Base-by-base conservation (phyloP, 2,113 vertebrate species). In the Protobothrops mucrosquamatus region DNA sequence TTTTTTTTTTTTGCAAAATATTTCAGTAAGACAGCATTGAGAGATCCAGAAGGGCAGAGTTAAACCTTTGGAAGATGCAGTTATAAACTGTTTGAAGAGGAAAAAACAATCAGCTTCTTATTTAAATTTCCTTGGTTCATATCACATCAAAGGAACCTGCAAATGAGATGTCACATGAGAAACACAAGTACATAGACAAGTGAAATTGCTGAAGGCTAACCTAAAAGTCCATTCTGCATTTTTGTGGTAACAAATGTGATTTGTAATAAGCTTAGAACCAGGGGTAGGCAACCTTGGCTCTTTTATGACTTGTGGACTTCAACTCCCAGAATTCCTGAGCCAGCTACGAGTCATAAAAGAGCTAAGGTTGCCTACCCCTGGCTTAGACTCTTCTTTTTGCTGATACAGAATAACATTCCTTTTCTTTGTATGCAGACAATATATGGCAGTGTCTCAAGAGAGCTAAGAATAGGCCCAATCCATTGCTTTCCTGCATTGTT, bases 351-450 rank as follows among this genome's bases (percentile, higher is more conserved):
- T 46, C 46, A 46, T 46, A 4, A 46, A 46, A 46, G 46, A 46
- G 46, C 46, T 46, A 46, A 46, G 4, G 46, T 46, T 46, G 46
- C 46, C 46, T 46, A 46, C 46, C 46, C 46, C 46, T 46, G 46
- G 46, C 46, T 56, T 86, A 29, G 15, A 39, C 46, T 48, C 6
- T 11, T 29, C 86, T 90, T 89, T 7, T 69, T 92, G 29, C 86
- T 93, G 51, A 90, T 48, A 46, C 7, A 48, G 2, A 69, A 88
- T 39, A 85, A 7, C 20, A 5, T 48, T 3, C 26, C 34, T 4
- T 6, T 0, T 0, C 8, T 59, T 24, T 85, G 61, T 59, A 15
- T 43, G 46, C 14, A 88, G 8, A 87, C 29, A 4, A 56, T 34
- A 87, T 11, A 48, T 14, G 61, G 34, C 43, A 64, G 46, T 3